These are phyloP conservation scores for Myrmecobius fasciatus DNA, from an alignment of 2,113 vertebrate species.

Conservation along the genomic window DNA sequence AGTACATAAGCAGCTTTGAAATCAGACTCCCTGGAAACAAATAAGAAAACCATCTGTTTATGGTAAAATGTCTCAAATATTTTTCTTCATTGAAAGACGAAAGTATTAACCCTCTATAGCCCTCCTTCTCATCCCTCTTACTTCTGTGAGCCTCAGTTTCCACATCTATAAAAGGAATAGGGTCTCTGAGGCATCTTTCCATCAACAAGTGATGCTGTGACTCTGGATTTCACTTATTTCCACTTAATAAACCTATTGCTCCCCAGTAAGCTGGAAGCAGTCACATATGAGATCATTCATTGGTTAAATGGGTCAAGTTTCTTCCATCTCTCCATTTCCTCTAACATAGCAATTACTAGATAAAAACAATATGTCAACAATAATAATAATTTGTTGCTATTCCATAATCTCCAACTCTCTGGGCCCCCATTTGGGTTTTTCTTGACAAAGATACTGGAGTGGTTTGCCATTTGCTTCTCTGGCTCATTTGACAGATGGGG, in stretches of 20 bases:
- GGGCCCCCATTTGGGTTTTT: neutral
- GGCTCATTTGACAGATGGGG: neutral
- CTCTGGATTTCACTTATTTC: neutral
- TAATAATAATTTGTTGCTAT: neutral
- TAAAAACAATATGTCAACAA: neutral
- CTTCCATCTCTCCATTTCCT: neutral
- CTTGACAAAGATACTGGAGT: neutral
- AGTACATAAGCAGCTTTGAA: neutral
- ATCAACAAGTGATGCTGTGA: neutral
- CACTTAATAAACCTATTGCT: neutral
- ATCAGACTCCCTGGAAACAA: neutral
- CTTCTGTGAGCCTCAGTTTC: neutral
- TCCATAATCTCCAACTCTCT: neutral
- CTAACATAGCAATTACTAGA: neutral
- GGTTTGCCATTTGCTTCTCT: neutral
- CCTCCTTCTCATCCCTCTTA: neutral
- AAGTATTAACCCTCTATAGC: neutral
- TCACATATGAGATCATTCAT: neutral
- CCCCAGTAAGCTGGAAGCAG: neutral
- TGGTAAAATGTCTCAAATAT: neutral
- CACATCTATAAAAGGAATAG: neutral
- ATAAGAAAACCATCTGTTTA: conserved; percentile 17
- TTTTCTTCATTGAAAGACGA: neutral
- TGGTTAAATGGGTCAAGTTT: neutral
- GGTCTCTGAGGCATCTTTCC: neutral